Percentiles rank a stretch among this genome's conserved stretches.
Evolutionary conservation across 1,140 invertebrate genomes (phyloP).

Genomic region (Trichoplusia ni): DNA sequence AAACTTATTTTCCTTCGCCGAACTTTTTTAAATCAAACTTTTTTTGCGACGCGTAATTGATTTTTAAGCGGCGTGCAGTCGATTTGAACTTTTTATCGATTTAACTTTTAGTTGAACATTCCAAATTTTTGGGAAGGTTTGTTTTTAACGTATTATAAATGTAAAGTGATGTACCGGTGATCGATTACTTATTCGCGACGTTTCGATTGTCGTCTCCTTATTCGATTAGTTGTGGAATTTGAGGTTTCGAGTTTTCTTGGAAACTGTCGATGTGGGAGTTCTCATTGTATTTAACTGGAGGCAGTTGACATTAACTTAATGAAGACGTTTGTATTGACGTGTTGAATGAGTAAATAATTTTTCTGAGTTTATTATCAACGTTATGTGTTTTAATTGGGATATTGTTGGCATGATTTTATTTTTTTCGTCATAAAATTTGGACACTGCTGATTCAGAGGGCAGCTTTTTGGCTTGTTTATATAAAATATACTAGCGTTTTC

Average conservation of each 20-base stretch:
- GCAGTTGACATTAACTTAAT: constrained; percentile 51
- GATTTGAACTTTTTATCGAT: constrained; percentile 10
- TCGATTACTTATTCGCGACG: constrained; percentile 60
- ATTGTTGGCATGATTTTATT: background rate
- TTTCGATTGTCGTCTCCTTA: constrained; percentile 60
- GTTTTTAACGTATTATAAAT: constrained; percentile 29
- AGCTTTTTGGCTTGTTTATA: too few relatives aligned
- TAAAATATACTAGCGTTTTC: too few relatives aligned
- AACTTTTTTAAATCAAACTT: constrained; percentile 12
- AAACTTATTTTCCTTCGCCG: constrained; percentile 22
- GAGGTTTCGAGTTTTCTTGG: constrained; percentile 70
- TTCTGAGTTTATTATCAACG: background rate
- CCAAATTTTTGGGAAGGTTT: background rate
- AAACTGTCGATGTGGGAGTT: constrained; percentile 71
- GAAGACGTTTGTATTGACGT: constrained; percentile 69
- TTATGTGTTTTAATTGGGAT: constrained; percentile 4
- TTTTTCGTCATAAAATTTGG: too few relatives aligned
- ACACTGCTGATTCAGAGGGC: too few relatives aligned
- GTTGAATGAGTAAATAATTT: constrained; percentile 46
- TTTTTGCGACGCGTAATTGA: constrained; percentile 1
- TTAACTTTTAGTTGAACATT: background rate
- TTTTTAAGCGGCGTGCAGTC: background rate
- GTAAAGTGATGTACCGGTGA: constrained; percentile 54
- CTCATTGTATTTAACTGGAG: constrained; percentile 53
- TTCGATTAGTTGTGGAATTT: constrained; percentile 68